phyloP scores from a whole-genome alignment of 23 tunicate genomes.

The Ciona savignyi region DNA sequence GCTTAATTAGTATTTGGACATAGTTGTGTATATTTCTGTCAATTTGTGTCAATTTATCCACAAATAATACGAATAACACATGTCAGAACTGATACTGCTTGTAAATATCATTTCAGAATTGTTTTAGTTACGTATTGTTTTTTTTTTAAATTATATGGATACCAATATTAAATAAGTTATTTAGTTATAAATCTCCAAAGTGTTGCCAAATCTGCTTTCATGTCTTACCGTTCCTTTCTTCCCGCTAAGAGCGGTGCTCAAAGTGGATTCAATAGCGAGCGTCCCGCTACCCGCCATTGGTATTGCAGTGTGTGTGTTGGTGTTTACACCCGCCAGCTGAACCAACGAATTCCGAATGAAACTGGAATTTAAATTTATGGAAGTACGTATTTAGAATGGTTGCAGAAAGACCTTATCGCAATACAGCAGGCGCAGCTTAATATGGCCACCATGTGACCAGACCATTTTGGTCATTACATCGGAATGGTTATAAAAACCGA shows the following conservation, averaged over 20 bases:
- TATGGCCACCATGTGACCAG: neutral
- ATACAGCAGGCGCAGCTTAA: neutral
- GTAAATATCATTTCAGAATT: no score
- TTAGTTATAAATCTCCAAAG: no score
- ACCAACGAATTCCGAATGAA: slow-evolving; percentile 9
- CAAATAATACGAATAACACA: no score
- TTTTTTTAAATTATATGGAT: no score
- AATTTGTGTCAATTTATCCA: no score
- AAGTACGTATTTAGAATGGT: neutral
- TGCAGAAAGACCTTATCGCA: neutral
- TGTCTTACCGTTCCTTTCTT: slow-evolving; percentile 7
- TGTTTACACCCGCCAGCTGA: slow-evolving; percentile 3
- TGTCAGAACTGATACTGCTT: no score
- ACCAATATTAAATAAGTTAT: neutral
- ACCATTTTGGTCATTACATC: no score
- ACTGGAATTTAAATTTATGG: neutral
- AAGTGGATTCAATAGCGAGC: slow-evolving; percentile 21
- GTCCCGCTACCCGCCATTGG: slow-evolving; percentile 37
- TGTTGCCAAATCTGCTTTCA: neutral
- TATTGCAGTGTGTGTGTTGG: neutral
- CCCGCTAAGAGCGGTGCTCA: slow-evolving; percentile 2
- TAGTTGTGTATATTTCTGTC: no score
- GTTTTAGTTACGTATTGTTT: no score
- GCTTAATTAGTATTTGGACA: no score
- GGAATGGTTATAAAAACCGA: no score